Percentiles rank a stretch among this genome's conserved stretches.
Conservation (phyloP, 2,113 vertebrate genomes). For the Rynchops niger region DNA sequence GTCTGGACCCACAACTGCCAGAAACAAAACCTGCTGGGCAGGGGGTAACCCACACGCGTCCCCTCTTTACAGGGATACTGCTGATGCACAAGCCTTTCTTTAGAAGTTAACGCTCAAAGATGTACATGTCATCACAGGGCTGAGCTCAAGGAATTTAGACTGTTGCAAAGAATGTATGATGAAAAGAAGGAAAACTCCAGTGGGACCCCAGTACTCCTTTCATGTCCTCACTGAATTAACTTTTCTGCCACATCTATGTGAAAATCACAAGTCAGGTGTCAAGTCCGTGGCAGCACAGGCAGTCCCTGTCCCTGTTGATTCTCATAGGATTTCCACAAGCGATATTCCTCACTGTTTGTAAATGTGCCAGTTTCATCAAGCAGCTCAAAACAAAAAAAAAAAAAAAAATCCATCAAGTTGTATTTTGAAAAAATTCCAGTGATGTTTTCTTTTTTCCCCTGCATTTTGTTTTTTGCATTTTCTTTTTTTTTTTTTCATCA, state of each 20-base stretch:
- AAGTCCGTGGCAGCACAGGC: not conserved
- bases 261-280: constrained; percentile 7
- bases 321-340: not conserved
- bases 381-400: not conserved
- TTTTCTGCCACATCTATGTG: not conserved
- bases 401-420: not conserved
- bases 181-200: not conserved
- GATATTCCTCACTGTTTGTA: not conserved
- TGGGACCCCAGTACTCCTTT: not conserved
- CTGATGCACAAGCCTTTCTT: not conserved
- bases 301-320: not conserved
- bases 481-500: not conserved
- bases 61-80: not conserved
- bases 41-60: not conserved
- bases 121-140: not conserved
- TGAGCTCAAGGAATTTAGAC: not conserved
- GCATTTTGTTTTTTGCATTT: not conserved
- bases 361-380: not conserved
- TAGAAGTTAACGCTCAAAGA: not conserved
- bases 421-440: not conserved
- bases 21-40: rapidly evolving
- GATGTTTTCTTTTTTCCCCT: not conserved
- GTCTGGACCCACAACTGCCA: not conserved
- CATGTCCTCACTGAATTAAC: not conserved
- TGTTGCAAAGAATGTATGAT: not conserved